These are phyloP conservation scores for Liparis tanakae DNA, from an alignment of 2,797 vertebrate species.

Conservation along the genomic window DNA sequence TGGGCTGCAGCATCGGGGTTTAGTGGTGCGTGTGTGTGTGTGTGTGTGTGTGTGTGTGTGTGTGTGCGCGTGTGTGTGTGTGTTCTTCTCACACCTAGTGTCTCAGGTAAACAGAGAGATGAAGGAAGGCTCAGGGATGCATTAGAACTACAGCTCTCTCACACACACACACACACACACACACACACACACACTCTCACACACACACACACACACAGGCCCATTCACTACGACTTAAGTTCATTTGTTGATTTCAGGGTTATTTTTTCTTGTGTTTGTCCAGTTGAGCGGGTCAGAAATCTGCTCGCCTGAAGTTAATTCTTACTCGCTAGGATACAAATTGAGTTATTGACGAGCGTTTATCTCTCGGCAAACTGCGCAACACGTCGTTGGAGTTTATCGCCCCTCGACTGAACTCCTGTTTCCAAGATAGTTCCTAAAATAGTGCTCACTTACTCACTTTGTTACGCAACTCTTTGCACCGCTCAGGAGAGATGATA, in stretches of 20 bases:
- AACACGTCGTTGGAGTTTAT: not conserved
- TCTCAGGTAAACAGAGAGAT: conserved; percentile 28
- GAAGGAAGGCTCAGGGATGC: conserved; percentile 17
- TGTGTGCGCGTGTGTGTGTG: too few species aligned
- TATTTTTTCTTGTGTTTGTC: not conserved
- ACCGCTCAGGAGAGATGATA: not conserved
- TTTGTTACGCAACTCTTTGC: not conserved
- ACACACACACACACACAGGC: not conserved
- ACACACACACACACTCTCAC: not conserved
- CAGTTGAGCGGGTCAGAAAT: not conserved
- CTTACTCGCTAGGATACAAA: not conserved
- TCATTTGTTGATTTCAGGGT: not conserved
- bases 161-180: not conserved
- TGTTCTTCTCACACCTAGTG: not conserved
- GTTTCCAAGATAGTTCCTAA: not conserved
- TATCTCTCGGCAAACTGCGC: not conserved
- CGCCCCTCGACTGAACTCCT: not conserved
- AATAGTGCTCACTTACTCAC: not conserved
- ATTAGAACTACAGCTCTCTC: not conserved
- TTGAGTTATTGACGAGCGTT: not conserved
- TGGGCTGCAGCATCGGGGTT: conserved; percentile 15
- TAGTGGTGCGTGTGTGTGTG: conserved; percentile 10
- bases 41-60: conserved; percentile 18
- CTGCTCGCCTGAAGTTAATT: not conserved
- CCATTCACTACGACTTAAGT: not conserved